Percentiles rank a stretch among this genome's conserved stretches.
Conservation (phyloP, 2,888 invertebrate genomes). For the Ferrisia virgata region DNA sequence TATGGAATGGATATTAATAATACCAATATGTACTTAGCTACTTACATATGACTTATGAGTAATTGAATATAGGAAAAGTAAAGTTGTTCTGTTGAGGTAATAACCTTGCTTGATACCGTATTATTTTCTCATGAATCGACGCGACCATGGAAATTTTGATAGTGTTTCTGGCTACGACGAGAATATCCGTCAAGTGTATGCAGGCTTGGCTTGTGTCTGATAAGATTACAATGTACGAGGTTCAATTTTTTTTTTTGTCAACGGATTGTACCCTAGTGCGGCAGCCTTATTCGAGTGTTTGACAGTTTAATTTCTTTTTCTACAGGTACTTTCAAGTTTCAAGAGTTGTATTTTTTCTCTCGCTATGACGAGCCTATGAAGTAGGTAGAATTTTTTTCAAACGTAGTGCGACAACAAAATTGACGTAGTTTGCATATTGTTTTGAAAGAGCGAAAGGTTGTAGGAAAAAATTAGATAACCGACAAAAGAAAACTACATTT, state of each 20-base stretch:
- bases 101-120: not conserved
- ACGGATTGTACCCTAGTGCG: not conserved
- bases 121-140: slow-evolving; percentile 21
- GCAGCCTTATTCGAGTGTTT: not conserved
- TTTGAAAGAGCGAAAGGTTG: no score
- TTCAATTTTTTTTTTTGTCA: not conserved
- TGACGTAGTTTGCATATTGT: no score
- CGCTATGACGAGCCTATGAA: not conserved
- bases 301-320: not conserved
- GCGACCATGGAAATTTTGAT: slow-evolving; percentile 25
- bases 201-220: not conserved
- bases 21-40: no score
- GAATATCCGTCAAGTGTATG: slow-evolving; percentile 4
- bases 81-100: not conserved
- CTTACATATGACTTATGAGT: no score
- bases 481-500: no score
- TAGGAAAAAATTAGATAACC: no score
- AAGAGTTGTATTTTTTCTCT: not conserved
- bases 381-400: no score
- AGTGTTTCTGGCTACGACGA: not conserved
- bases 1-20: not conserved
- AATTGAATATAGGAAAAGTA: not conserved
- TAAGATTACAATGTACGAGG: not conserved
- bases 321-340: not conserved
- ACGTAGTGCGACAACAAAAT: no score